Evolutionary conservation across 2,888 invertebrate genomes (phyloP), one percentile per base, ranked within the genome.

Genomic region (Piscicola geometra): DNA sequence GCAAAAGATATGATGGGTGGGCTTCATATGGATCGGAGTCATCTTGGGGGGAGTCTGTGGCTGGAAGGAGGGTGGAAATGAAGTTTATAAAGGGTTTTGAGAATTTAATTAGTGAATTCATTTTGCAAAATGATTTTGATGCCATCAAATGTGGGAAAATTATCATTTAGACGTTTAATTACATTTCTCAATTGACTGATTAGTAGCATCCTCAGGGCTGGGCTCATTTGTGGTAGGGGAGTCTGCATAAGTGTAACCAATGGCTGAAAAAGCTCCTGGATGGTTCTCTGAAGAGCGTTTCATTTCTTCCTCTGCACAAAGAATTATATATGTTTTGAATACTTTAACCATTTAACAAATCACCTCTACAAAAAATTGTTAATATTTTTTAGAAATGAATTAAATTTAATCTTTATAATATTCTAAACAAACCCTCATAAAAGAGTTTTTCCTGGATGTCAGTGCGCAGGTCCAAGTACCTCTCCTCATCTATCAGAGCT

Each of bases 401-500:
- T 12, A 9, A 69, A 33, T 18, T 69, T 30, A 35, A 36, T 18
- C 3, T 15, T 21, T 41, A 28, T 47, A 47, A 18, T 35, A n/a
- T n/a, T 56, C 52, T 47, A 35, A 30, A 68, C 64, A 25, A 64
- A 78, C 95, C 94, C 90, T 94, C 93, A 86, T 93, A 93, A 88
- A 93, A 89, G 79, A 91, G 90, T 83, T 93, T 92, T 84, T 94
- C 93, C 84, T 91, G 91, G 82, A 94, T 91, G 86, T 94, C 93
- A 77, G 82, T 82, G 83, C 91, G 90, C 70, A 98, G 88, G 30
- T 93, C 94, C 78, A 91, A 88, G 87, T 95, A 99, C 69, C 98
- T 89, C 87, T 99, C 98, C 84, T 94, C 93, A 85, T 99, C 96
- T 86, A 96, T 96, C 75, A 93, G 88, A 82, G 91, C 91, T 86